A percentile compares a stretch with the other conserved stretches of the same genome.
Evolutionary conservation across 2,888 invertebrate species (phyloP).

Genomic region (Helleia helle): DNA sequence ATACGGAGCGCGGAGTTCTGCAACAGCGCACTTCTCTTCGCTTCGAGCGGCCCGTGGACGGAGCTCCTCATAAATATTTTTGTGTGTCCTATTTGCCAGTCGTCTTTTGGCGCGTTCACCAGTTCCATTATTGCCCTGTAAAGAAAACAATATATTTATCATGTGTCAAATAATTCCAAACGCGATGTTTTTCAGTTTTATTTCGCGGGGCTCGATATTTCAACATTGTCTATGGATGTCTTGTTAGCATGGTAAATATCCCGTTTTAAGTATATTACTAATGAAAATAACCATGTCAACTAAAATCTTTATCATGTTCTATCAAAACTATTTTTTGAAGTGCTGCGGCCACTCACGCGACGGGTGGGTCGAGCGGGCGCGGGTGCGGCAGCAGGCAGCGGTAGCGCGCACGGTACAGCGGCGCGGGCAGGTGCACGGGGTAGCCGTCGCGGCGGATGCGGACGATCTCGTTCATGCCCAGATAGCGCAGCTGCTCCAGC

Average conservation of each 20-base stretch:
- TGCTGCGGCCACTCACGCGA: slow-evolving; percentile 42
- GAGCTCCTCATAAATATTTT: slow-evolving; percentile 89
- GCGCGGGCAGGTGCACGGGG: slow-evolving; percentile 87
- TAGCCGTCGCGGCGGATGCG: slow-evolving; percentile 92
- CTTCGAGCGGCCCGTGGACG: slow-evolving; percentile 89
- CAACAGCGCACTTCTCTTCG: slow-evolving; percentile 80
- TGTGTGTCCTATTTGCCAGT: slow-evolving; percentile 92
- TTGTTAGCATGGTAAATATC: too few species aligned
- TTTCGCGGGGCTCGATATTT: too few species aligned
- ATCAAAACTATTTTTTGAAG: too few species aligned
- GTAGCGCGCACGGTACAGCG: slow-evolving; percentile 84
- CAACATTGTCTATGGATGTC: too few species aligned
- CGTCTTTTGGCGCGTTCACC: slow-evolving; percentile 79
- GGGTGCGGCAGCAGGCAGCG: slow-evolving; percentile 79
- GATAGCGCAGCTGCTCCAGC: slow-evolving; percentile 89
- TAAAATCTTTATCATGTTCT: too few species aligned
- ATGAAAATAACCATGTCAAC: too few species aligned
- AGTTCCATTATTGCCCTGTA: slow-evolving; percentile 68
- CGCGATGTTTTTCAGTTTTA: too few species aligned
- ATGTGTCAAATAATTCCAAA: too few species aligned
- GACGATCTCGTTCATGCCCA: slow-evolving; percentile 95
- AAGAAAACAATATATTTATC: not conserved
- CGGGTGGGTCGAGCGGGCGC: slow-evolving; percentile 40
- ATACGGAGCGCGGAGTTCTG: slow-evolving; percentile 81
- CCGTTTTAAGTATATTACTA: too few species aligned